Conservation (phyloP, 2,888 invertebrate species). For the Dryobota labecula region DNA sequence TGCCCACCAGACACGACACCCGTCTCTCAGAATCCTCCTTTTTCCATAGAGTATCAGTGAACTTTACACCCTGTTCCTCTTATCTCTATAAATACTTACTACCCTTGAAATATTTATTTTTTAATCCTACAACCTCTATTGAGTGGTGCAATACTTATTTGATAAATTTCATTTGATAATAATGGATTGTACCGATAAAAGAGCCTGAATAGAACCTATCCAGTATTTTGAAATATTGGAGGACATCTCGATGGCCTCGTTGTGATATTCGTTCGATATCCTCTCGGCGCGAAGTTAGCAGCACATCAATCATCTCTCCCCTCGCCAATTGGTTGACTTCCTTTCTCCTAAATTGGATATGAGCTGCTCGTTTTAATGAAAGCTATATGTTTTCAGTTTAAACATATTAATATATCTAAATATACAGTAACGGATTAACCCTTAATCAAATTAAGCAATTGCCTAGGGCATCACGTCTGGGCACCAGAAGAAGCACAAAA, state of each 20-base stretch:
- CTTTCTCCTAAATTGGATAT: conserved; percentile 56
- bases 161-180: conserved; percentile 10
- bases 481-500: too few relatives aligned
- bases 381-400: conserved; percentile 5
- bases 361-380: conserved; percentile 37
- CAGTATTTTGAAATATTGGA: conserved; percentile 43
- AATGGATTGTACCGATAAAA: conserved; percentile 16
- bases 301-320: conserved; percentile 60
- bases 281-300: conserved; percentile 42
- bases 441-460: too few relatives aligned
- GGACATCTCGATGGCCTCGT: conserved; percentile 36
- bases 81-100: too few relatives aligned
- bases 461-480: too few relatives aligned
- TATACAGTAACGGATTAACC: too few relatives aligned
- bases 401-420: too few relatives aligned
- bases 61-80: too few relatives aligned
- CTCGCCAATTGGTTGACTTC: conserved; percentile 50
- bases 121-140: neutral
- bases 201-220: conserved; percentile 1
- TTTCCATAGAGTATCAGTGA: too few relatives aligned
- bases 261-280: conserved; percentile 49
- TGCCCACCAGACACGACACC: too few relatives aligned
- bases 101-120: neutral
- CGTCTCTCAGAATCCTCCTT: too few relatives aligned
- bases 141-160: neutral